phyloP scores from a whole-genome alignment of 2,113 vertebrate genomes.

The Nerophis ophidion region DNA sequence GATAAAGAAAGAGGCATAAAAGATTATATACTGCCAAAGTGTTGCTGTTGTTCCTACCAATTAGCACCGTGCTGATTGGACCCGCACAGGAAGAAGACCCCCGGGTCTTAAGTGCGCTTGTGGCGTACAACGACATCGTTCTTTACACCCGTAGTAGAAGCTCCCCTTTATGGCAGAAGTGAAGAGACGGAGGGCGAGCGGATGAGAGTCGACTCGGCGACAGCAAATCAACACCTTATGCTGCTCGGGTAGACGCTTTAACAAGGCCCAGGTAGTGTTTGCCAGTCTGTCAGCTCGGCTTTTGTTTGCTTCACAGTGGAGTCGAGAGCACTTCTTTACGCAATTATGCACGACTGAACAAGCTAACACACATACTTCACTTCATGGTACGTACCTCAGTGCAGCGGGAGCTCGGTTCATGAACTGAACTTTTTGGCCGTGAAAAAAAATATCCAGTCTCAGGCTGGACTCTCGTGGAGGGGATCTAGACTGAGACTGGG shows the following conservation, averaged over 20 bases:
- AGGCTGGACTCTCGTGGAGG: too few species aligned
- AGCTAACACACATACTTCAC: neutral
- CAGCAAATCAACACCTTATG: conserved; percentile 53
- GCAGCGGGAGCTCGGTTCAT: neutral
- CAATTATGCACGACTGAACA: neutral
- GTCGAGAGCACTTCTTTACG: neutral
- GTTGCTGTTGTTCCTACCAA: conserved; percentile 67
- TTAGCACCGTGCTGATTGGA: conserved; percentile 59
- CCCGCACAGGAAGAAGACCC: neutral
- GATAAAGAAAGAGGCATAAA: conserved; percentile 68
- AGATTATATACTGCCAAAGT: conserved; percentile 72
- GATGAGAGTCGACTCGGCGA: conserved; percentile 36
- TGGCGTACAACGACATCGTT: conserved; percentile 27
- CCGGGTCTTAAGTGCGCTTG: conserved; percentile 8
- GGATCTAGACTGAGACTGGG: too few species aligned
- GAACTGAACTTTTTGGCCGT: too few species aligned
- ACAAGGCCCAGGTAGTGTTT: conserved; percentile 33
- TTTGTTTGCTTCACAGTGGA: conserved; percentile 17
- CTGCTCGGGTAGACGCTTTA: conserved; percentile 51
- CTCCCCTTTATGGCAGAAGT: neutral
- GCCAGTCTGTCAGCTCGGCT: conserved; percentile 11
- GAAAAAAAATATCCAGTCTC: too few species aligned
- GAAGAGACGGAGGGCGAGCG: conserved; percentile 2
- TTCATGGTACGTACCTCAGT: neutral
- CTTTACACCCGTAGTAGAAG: conserved; percentile 12